Evolutionary conservation across 2,113 vertebrate genomes (phyloP).

Genomic region (Scophthalmus maximus): DNA sequence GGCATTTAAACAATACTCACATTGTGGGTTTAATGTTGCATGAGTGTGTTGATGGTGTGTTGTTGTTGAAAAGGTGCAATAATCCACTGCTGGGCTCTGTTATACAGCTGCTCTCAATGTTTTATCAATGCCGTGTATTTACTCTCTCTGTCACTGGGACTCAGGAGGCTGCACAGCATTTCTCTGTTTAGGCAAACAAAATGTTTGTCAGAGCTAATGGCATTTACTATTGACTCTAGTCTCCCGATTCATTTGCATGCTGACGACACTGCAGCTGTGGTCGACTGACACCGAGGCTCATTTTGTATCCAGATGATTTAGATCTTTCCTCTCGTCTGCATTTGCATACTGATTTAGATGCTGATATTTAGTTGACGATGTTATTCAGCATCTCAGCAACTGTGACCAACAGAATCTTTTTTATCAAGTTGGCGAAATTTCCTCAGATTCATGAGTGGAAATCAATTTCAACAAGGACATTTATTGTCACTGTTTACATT

Average conservation of each 20-base stretch:
- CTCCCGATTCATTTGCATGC: conserved; percentile 27
- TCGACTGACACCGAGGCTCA: background rate
- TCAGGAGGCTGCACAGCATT: conserved; percentile 16
- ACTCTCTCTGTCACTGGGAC: background rate
- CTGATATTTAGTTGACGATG: too few species aligned
- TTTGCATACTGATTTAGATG: too few species aligned
- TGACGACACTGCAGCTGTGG: conserved; percentile 41
- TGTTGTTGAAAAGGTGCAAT: too few species aligned
- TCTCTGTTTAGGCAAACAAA: conserved; percentile 40
- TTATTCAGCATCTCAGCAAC: background rate
- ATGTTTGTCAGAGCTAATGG: conserved; percentile 60
- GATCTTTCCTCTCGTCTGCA: background rate
- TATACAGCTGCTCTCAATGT: too few species aligned
- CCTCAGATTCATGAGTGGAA: too few species aligned
- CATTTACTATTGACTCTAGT: conserved; percentile 42
- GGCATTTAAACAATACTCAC: too few species aligned
- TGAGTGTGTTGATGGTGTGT: background rate
- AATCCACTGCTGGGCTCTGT: background rate
- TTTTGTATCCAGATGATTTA: background rate
- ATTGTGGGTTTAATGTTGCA: too few species aligned
- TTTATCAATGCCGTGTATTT: too few species aligned
- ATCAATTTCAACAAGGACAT: too few species aligned
- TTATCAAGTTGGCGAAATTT: too few species aligned
- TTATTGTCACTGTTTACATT: too few species aligned
- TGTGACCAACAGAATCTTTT: too few species aligned